phyloP scores from a whole-genome alignment of 2,888 invertebrate genomes.

The Noctua janthina region DNA sequence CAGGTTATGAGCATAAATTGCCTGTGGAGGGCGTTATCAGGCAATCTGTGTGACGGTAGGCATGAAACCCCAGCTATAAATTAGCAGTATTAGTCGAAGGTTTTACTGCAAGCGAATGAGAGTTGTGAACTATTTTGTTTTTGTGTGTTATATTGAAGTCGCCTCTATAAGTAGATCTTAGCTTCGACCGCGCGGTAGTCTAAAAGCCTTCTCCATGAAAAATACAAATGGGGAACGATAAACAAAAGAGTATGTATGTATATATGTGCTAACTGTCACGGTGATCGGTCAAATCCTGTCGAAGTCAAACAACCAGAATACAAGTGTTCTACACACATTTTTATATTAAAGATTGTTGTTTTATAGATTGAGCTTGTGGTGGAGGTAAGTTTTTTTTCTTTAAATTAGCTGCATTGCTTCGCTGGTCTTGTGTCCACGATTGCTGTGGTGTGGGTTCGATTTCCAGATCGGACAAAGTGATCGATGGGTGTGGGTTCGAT shows the following conservation, averaged over 20 bases:
- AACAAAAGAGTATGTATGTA: no score
- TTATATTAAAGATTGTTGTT: no score
- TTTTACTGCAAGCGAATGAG: conserved; percentile 28
- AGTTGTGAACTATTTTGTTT: background rate
- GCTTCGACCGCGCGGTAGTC: background rate
- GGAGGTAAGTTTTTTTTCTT: no score
- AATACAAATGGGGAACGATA: background rate
- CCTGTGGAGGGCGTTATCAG: conserved; percentile 69
- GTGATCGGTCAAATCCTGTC: background rate
- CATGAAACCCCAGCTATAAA: conserved; percentile 62
- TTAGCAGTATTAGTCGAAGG: conserved; percentile 41
- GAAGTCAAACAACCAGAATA: background rate
- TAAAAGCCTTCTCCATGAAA: background rate
- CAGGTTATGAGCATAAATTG: conserved; percentile 74
- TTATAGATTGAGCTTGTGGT: no score
- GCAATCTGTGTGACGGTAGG: conserved; percentile 73
- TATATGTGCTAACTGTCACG: background rate
- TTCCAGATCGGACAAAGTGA: no score
- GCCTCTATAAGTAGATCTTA: no score
- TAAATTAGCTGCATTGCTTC: no score
- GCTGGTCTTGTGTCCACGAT: no score
- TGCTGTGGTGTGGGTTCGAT: no score
- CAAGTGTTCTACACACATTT: no score
- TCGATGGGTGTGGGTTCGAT: no score
- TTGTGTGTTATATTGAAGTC: no score